Conservation (phyloP, 1,140 invertebrate genomes). For the Mycetomoellerius zeteki region DNA sequence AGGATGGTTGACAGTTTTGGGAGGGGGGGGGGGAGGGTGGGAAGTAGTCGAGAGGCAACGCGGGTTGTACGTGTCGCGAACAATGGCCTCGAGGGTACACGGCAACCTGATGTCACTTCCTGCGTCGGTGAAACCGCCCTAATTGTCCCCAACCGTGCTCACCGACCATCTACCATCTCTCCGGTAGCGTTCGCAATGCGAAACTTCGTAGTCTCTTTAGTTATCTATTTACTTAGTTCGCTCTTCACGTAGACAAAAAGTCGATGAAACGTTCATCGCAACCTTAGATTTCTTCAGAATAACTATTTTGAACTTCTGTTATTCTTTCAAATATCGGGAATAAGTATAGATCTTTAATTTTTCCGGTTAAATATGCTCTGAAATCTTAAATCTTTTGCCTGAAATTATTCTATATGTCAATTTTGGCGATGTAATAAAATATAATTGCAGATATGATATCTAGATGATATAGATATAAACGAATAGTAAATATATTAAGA, state of each 20-base stretch:
- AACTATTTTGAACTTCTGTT: background rate
- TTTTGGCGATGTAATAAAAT: background rate
- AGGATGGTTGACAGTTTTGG: constrained; percentile 73
- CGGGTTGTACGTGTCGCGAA: constrained; percentile 79
- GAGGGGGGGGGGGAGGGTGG: constrained; percentile 44
- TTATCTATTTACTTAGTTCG: constrained; percentile 58
- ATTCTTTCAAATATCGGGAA: background rate
- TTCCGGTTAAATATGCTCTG: background rate
- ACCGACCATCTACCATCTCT: constrained; percentile 54
- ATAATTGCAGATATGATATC: background rate
- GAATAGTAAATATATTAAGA: background rate
- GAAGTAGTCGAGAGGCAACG: constrained; percentile 73
- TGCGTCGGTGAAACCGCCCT: constrained; percentile 77
- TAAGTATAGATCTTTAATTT: background rate
- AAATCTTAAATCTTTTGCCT: background rate
- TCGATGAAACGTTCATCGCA: constrained; percentile 14
- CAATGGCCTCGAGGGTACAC: constrained; percentile 79
- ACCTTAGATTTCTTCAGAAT: background rate
- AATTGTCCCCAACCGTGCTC: constrained; percentile 78
- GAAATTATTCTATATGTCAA: background rate
- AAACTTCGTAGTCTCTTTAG: constrained; percentile 60
- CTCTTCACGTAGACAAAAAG: constrained; percentile 24
- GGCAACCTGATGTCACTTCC: constrained; percentile 80
- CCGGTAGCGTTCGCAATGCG: constrained; percentile 19
- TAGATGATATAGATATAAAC: background rate